Percentiles rank a stretch among this genome's conserved stretches.
Evolutionary conservation across 2,113 vertebrate species (phyloP).

Genomic region (Gallinago paraguaiae): DNA sequence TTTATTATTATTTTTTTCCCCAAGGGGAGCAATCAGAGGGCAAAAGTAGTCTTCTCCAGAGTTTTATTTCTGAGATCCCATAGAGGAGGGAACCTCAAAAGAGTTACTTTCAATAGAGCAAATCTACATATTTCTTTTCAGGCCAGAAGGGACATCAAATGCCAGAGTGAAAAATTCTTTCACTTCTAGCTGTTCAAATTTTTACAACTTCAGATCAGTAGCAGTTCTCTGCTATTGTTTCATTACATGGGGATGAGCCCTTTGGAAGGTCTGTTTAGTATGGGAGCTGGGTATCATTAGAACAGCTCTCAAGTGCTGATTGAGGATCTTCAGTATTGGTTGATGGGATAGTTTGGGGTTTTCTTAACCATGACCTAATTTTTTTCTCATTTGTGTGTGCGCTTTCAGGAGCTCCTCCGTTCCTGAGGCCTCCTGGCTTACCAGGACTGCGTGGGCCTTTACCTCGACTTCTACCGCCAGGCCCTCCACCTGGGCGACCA

Average conservation of each 20-base stretch:
- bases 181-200: neutral
- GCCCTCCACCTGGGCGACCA: conserved; percentile 92
- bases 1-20: neutral
- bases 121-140: neutral
- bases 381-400: neutral
- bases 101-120: neutral
- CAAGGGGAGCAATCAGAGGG: neutral
- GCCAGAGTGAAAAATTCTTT: neutral
- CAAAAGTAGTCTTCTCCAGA: neutral
- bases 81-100: neutral
- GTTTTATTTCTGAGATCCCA: neutral
- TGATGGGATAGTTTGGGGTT: neutral
- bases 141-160: neutral
- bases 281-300: neutral
- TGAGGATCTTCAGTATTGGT: neutral
- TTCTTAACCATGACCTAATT: neutral
- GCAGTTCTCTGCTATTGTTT: neutral
- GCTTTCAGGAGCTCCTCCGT: conserved; percentile 89
- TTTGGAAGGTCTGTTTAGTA: neutral
- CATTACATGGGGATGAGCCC: neutral
- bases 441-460: conserved; percentile 91
- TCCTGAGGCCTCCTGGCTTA: conserved; percentile 92
- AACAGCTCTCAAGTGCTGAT: neutral
- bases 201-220: neutral
- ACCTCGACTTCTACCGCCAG: conserved; percentile 92